These are phyloP conservation scores for Chironomus tentans DNA, from an alignment of 2,888 invertebrate genomes.

Conservation along the genomic window DNA sequence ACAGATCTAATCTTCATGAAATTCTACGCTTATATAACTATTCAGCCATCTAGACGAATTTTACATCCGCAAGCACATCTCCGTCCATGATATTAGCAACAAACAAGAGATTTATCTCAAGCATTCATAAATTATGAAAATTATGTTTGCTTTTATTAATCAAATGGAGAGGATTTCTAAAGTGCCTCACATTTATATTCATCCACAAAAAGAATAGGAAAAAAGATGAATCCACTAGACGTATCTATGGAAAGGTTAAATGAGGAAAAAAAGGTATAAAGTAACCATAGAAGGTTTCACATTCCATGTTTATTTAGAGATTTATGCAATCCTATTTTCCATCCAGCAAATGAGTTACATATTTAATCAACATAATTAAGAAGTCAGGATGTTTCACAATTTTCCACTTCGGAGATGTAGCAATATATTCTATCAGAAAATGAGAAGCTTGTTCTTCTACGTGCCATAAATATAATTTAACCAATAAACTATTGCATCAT, in stretches of 20 bases:
- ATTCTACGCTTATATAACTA: too few relatives aligned
- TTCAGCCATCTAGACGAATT: too few relatives aligned
- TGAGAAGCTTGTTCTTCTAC: neutral
- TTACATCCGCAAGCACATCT: too few relatives aligned
- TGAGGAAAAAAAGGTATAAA: too few relatives aligned
- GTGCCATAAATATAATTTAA: constrained; percentile 8
- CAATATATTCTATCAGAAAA: too few relatives aligned
- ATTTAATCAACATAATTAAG: constrained; percentile 26
- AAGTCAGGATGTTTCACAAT: neutral
- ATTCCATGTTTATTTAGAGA: neutral
- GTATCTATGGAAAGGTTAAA: too few relatives aligned
- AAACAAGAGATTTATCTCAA: neutral
- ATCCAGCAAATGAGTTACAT: constrained; percentile 8
- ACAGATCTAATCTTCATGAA: too few relatives aligned
- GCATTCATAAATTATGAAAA: constrained; percentile 8
- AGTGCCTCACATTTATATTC: neutral
- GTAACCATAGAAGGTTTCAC: too few relatives aligned
- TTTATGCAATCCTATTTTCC: neutral
- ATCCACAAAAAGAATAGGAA: neutral
- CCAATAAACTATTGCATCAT: constrained; percentile 4
- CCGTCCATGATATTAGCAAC: too few relatives aligned
- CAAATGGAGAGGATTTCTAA: constrained; percentile 13
- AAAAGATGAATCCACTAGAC: neutral
- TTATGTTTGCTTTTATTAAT: constrained; percentile 24
- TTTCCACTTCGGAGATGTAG: neutral